Evolutionary conservation across 2,888 invertebrate species (phyloP), one percentile per base, ranked within the genome.

Genomic region (Epsilonema sp.): DNA sequence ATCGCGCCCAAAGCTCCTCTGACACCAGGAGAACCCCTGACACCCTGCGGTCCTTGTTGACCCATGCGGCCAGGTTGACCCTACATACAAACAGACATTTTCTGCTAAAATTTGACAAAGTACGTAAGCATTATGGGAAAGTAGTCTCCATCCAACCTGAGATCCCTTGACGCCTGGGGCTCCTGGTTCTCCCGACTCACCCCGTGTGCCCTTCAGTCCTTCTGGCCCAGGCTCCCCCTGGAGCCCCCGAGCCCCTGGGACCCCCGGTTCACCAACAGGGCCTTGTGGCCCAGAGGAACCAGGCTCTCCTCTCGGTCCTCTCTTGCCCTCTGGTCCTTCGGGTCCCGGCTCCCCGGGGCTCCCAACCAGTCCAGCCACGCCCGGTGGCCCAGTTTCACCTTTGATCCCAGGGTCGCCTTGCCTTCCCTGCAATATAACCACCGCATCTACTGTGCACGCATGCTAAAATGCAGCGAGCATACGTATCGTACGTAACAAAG

Each of bases 211-310:
- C 5, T 37, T 37, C 21, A 40, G 23, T 21, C 45, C 45, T 42
- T 45, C 22, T 4, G 20, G 42, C 5, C 45, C 45, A 16, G 31
- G 31, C 31, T 31, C 31, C 8, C 31, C 31, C 16, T 31, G 31
- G 11, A 31, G 31, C 11, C 31, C 31, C 16, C 16, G 31, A 8
- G 16, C 31, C 16, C 31, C 31, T 8, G 11, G 31, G 8, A 31
- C 31, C 8, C 31, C 31, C 5, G 45, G 45, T 43, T 24, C 20
- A 20, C 45, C 45, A 20, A 24, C 21, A 3, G 45, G 45, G n/a
- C 45, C 45, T 8, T 41, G 40, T 4, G 45, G 45, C 16, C 45
- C 45, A 22, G 45, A 39, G 8, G 45, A 39, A 42, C 45, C 45
- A 5, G 38, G 45, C 4, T 13, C 21, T 11, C 45, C 45, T 3